phyloP scores from a whole-genome alignment of 1,140 invertebrate genomes.

The Solenopsis invicta region DNA sequence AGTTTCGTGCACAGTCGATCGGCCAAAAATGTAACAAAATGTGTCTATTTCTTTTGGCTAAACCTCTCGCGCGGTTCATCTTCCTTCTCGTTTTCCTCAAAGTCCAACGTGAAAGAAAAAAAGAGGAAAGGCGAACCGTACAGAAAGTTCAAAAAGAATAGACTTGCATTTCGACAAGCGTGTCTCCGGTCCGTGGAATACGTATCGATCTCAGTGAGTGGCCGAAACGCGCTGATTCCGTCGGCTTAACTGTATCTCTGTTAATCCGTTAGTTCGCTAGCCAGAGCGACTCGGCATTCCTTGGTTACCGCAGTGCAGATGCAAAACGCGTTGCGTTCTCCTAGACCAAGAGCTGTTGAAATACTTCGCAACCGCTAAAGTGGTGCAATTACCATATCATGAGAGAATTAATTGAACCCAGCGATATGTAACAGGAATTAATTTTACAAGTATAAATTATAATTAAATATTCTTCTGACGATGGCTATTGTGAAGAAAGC shows the following conservation, averaged over 20 bases:
- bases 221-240: conserved; percentile 51
- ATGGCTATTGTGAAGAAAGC: not conserved
- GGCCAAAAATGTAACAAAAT: conserved; percentile 3
- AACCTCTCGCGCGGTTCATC: no score
- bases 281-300: conserved; percentile 38
- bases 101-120: no score
- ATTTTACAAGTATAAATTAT: not conserved
- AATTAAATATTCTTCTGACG: not conserved
- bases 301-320: not conserved
- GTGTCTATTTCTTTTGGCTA: no score
- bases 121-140: no score
- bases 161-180: no score
- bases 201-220: conserved; percentile 21
- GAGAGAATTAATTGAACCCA: not conserved
- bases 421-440: not conserved
- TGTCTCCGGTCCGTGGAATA: not conserved
- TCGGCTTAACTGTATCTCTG: conserved; percentile 65
- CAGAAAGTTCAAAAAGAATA: no score
- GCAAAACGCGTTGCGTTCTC: not conserved
- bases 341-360: no score
- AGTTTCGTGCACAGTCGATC: conserved; percentile 22
- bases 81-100: no score
- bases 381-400: not conserved
- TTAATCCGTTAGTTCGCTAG: conserved; percentile 65
- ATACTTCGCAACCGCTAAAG: not conserved